These are phyloP conservation scores for Pavo muticus DNA, from an alignment of 2,113 vertebrate species.

Conservation along the genomic window DNA sequence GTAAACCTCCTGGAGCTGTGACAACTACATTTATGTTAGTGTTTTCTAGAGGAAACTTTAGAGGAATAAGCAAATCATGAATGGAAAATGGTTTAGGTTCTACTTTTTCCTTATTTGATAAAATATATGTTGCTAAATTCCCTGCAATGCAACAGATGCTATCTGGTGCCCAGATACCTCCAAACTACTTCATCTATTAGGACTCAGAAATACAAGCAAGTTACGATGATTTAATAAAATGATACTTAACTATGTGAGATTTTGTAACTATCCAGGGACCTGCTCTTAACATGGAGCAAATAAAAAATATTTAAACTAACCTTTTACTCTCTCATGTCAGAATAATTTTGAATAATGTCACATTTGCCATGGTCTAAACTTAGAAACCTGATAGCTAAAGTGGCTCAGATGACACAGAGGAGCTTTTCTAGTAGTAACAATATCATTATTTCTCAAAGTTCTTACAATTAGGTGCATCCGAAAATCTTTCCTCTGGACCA, in stretches of 20 bases:
- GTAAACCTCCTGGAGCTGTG: background rate
- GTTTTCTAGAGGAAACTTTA: background rate
- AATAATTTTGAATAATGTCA: background rate
- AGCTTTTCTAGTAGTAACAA: background rate
- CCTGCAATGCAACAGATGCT: background rate
- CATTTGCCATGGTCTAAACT: background rate
- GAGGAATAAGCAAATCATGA: background rate
- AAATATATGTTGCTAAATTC: background rate
- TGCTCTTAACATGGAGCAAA: background rate
- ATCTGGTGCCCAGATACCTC: background rate
- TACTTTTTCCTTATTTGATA: background rate
- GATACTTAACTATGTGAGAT: background rate
- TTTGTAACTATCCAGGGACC: background rate
- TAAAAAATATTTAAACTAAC: background rate
- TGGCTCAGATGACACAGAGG: background rate
- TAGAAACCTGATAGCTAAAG: background rate
- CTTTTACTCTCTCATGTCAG: background rate
- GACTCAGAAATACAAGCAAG: background rate
- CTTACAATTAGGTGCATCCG: background rate
- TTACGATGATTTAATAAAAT: background rate
- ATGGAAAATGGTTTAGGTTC: background rate
- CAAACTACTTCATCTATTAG: background rate
- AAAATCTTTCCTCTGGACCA: background rate
- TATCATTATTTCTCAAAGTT: background rate
- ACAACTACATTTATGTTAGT: background rate